phyloP scores from a whole-genome alignment of 30 jellyfish, hydroid and myxozoan genomes.

The Cassiopea andromeda region DNA sequence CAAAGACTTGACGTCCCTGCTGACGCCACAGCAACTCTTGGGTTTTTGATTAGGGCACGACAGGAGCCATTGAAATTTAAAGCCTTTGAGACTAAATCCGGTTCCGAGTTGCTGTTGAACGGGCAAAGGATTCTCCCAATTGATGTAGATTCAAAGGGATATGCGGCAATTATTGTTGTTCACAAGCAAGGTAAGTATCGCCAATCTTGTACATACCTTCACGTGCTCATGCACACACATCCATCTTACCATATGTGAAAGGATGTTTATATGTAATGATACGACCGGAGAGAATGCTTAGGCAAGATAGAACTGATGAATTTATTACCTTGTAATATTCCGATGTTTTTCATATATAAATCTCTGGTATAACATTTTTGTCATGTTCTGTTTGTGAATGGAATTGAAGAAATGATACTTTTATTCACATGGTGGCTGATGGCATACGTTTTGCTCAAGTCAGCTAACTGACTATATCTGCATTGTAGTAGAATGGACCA shows the following conservation, averaged over 20 bases:
- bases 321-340: no score
- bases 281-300: no score
- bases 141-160: conserved; percentile 78
- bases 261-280: no score
- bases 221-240: not conserved
- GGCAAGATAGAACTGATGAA: no score
- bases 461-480: not conserved
- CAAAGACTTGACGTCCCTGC: conserved; percentile 92
- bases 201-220: not conserved
- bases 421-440: no score
- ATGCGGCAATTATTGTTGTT: conserved; percentile 64
- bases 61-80: conserved; percentile 91
- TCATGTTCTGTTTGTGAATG: no score
- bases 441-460: no score
- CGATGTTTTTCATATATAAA: no score
- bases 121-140: conserved; percentile 82
- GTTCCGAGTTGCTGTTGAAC: conserved; percentile 69
- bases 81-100: conserved; percentile 80
- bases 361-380: no score
- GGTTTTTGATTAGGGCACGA: conserved; percentile 73
- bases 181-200: conserved; percentile 74
- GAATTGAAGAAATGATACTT: no score
- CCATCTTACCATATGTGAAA: no score
- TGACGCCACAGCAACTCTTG: conserved; percentile 93
- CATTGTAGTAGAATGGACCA: not conserved